Evolutionary conservation across 2,113 vertebrate genomes (phyloP).

Genomic region (Peromyscus leucopus): DNA sequence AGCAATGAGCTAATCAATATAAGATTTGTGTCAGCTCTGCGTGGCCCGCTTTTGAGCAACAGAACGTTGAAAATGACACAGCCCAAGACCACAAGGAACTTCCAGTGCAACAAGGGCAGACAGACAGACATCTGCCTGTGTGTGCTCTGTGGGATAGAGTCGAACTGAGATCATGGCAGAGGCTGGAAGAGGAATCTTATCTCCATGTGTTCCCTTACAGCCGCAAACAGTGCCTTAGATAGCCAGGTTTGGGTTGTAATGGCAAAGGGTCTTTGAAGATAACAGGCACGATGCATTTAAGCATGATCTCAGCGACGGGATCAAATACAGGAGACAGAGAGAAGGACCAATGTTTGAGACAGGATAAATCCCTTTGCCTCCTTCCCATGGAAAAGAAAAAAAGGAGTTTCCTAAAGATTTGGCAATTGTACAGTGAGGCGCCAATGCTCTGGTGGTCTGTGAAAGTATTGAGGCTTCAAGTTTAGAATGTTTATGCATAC

Average conservation of each 20-base stretch:
- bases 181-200: not conserved
- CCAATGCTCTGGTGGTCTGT: not conserved
- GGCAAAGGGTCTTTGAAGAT: not conserved
- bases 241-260: not conserved
- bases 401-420: not conserved
- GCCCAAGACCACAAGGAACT: not conserved
- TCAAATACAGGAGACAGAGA: not conserved
- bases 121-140: not conserved
- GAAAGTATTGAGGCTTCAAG: not conserved
- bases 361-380: not conserved
- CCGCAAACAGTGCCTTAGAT: no score
- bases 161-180: not conserved
- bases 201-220: not conserved
- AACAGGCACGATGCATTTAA: not conserved
- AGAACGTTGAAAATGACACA: not conserved
- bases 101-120: not conserved
- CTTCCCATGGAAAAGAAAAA: not conserved
- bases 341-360: not conserved
- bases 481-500: not conserved
- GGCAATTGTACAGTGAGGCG: not conserved
- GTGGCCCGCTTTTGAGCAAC: not conserved
- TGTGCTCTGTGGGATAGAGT: not conserved
- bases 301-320: not conserved
- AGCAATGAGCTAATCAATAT: not conserved
- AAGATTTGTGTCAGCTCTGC: not conserved